These are phyloP conservation scores for Sylvilagus bachmani DNA, from an alignment of 2,113 vertebrate species.

Conservation along the genomic window DNA sequence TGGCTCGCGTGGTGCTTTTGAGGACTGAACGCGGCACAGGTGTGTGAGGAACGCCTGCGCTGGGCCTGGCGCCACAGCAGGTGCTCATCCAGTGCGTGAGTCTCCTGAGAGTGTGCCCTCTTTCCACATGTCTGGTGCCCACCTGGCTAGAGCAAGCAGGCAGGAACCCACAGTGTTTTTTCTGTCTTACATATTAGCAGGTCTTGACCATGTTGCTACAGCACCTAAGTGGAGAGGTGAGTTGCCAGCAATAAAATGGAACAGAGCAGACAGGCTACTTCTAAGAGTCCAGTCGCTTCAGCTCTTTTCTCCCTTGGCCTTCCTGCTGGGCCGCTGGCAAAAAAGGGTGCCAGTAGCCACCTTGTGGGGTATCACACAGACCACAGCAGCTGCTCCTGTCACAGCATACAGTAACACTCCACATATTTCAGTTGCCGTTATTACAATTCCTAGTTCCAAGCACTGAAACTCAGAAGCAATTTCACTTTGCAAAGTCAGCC, in stretches of 20 bases:
- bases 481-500: not conserved
- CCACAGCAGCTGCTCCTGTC: too few relatives aligned
- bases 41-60: not conserved
- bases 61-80: fast-evolving
- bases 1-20: not conserved
- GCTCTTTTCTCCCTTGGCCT: not conserved
- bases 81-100: fast-evolving
- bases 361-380: not conserved
- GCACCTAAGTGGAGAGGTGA: not conserved
- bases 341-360: not conserved
- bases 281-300: not conserved
- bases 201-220: not conserved
- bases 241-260: not conserved
- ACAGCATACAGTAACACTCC: not conserved
- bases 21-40: not conserved
- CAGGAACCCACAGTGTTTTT: not conserved
- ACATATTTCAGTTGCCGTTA: not conserved
- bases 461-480: not conserved
- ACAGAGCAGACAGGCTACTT: not conserved
- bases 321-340: not conserved
- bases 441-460: not conserved
- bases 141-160: not conserved
- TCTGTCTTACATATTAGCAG: not conserved
- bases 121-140: not conserved
- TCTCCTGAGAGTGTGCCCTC: not conserved